phyloP scores from a whole-genome alignment of 2,113 vertebrate species.

The Tringa solitaria region DNA sequence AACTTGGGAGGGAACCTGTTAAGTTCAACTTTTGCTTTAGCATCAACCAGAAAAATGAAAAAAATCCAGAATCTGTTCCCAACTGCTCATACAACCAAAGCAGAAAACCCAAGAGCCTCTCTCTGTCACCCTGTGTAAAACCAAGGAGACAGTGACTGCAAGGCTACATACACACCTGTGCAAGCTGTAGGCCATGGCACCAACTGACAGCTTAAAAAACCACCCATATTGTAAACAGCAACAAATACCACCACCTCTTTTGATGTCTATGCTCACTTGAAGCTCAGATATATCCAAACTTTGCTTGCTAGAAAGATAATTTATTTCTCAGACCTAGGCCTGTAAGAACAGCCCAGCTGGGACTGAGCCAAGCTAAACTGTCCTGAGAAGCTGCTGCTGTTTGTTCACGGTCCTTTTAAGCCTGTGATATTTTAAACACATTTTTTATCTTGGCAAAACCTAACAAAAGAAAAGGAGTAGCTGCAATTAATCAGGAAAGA shows the following conservation, averaged over 20 bases:
- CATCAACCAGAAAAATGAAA: not conserved
- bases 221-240: not conserved
- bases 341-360: not conserved
- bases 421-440: not conserved
- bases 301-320: not conserved
- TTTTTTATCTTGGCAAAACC: not conserved
- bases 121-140: not conserved
- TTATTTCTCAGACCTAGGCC: not conserved
- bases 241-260: not conserved
- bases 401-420: not conserved
- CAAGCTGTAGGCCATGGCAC: not conserved
- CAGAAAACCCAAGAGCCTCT: not conserved
- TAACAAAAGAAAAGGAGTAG: not conserved
- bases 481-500: not conserved
- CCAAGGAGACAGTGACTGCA: not conserved
- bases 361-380: not conserved
- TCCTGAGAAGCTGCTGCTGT: not conserved
- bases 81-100: not conserved
- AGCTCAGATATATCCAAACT: not conserved
- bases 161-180: accelerated
- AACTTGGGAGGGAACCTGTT: not conserved
- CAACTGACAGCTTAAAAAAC: accelerated
- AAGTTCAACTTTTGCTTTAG: not conserved
- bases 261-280: not conserved
- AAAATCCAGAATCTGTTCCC: not conserved